A percentile compares a stretch with the other conserved stretches of the same genome.
Conservation (phyloP, 2,888 invertebrate species). For the Clunio marinus region DNA sequence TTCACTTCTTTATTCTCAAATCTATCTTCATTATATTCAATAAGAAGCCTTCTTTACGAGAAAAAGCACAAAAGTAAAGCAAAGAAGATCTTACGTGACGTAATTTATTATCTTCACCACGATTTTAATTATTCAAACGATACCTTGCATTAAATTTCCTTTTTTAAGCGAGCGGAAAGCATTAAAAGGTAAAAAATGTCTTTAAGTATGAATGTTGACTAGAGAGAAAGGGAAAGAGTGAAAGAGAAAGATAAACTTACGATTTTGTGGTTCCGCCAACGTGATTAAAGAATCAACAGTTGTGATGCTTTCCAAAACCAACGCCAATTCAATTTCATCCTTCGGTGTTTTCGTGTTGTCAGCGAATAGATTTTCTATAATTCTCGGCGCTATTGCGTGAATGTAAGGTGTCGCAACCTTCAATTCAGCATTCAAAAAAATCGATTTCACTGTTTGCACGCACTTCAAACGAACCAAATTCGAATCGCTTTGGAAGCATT, state of each 20-base stretch:
- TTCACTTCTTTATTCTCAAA: too few relatives aligned
- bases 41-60: too few relatives aligned
- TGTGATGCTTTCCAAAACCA: conserved; percentile 67
- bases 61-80: too few relatives aligned
- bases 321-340: conserved; percentile 64
- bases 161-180: conserved; percentile 42
- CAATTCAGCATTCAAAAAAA: conserved; percentile 69
- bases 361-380: conserved; percentile 69
- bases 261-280: conserved; percentile 69
- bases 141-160: conserved; percentile 63
- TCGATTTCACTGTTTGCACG: conserved; percentile 70
- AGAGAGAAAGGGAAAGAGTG: too few relatives aligned
- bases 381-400: conserved; percentile 71
- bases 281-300: conserved; percentile 71
- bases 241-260: conserved; percentile 56
- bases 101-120: too few relatives aligned
- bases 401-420: conserved; percentile 73
- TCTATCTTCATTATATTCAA: too few relatives aligned
- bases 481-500: conserved; percentile 68
- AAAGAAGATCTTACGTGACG: too few relatives aligned
- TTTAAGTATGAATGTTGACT: conserved; percentile 29
- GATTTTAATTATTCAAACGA: too few relatives aligned
- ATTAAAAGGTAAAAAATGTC: conserved; percentile 41
- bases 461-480: conserved; percentile 69
- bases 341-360: conserved; percentile 59